phyloP scores from a whole-genome alignment of 2,888 invertebrate species.

The Caenorhabditis sp. region DNA sequence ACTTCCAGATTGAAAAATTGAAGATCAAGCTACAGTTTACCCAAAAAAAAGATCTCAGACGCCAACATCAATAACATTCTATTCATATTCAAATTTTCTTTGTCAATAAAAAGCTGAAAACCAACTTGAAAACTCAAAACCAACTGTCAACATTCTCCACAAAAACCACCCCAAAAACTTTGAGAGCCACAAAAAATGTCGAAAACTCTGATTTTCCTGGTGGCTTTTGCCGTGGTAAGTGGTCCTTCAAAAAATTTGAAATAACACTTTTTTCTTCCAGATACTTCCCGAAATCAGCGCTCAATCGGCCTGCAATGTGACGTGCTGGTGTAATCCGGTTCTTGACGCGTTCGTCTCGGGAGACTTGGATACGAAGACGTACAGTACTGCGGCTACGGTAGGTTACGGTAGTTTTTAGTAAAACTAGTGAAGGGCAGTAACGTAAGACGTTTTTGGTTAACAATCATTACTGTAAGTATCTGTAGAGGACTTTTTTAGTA shows the following conservation, averaged over 20 bases:
- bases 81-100: background rate
- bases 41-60: background rate
- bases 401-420: no score
- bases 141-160: no score
- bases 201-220: no score
- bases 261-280: background rate
- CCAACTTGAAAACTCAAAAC: no score
- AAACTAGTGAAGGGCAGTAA: no score
- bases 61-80: background rate
- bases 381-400: background rate
- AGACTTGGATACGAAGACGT: background rate
- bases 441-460: background rate
- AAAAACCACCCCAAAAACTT: no score
- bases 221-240: background rate
- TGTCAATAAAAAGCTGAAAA: no score
- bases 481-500: no score
- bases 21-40: background rate
- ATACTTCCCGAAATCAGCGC: background rate
- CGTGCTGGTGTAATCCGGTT: background rate
- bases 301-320: background rate
- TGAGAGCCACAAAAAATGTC: no score
- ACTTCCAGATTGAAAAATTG: no score
- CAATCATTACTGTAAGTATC: background rate
- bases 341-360: background rate
- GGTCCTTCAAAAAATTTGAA: no score